Evolutionary conservation across 2,113 vertebrate species (phyloP).

Genomic region (Pluvianellus socialis): DNA sequence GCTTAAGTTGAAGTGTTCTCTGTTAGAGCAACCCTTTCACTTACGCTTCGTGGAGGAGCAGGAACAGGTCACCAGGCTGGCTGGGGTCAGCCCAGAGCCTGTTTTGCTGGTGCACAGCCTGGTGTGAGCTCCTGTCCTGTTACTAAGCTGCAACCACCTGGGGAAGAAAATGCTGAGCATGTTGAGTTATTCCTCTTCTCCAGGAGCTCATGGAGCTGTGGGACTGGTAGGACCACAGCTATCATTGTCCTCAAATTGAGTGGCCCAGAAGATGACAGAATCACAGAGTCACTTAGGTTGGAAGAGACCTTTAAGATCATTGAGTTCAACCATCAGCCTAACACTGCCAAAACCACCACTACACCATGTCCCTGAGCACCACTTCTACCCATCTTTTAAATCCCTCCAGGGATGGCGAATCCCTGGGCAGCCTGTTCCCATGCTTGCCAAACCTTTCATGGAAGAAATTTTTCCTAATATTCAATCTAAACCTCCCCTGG

Average conservation of each 20-base stretch:
- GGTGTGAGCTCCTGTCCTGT: accelerated
- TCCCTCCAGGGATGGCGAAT: too few relatives aligned
- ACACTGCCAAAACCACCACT: too few relatives aligned
- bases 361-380: too few relatives aligned
- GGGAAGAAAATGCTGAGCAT: background rate
- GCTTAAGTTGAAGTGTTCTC: background rate
- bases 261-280: background rate
- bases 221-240: background rate
- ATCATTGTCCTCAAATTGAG: background rate
- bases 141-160: accelerated
- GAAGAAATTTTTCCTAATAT: too few relatives aligned
- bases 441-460: too few relatives aligned
- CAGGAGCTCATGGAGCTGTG: background rate
- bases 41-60: background rate
- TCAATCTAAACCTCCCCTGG: too few relatives aligned
- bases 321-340: too few relatives aligned
- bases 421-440: too few relatives aligned
- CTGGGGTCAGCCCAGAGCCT: accelerated
- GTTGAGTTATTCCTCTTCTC: background rate
- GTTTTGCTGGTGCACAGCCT: accelerated
- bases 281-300: too few relatives aligned
- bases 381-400: too few relatives aligned
- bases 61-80: accelerated
- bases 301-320: too few relatives aligned
- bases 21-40: background rate